Base-by-base conservation (phyloP, 2,113 vertebrate genomes). In the Cavia porcellus region DNA sequence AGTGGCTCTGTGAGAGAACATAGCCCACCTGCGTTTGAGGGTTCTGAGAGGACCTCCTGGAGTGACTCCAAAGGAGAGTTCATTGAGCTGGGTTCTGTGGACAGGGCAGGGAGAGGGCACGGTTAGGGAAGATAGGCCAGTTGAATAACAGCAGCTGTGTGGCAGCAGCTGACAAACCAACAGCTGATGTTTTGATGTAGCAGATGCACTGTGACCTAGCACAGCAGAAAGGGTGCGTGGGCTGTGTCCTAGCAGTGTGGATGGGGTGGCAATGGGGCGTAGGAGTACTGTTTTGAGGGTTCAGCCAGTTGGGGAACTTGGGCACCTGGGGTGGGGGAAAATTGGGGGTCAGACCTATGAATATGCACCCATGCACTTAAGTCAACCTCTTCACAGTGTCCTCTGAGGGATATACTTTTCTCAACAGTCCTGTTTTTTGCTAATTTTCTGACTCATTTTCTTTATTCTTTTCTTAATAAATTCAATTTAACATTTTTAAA, bases 401-500 rank as follows among this genome's bases (percentile, higher is more conserved):
- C 24, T 13, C 32, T 77, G 50, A 90, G 25, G 10, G 30, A 30
- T 42, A 72, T n/a, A 47, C 9, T 80, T 92, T 89, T 64, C 91
- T 50, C 9, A n/a, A 7, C 68, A 50, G 9, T 66, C 10, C 94
- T 84, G 32, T 59, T 89, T 92, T 88, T 74, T 9, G 11, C 25
- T 24, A 86, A 55, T 74, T 85, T 7, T 17, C 38, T 74, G 19
- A 52, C 11, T 57, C 57, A 30, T 57, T 82, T 38, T 92, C 70
- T 35, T 91, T 61, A 55, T 83, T 14, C 89, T 95, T 86, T 62
- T 11, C 3, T 89, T 89, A 75, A 91, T 64, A 79, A 62, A 90
- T 77, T 91, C 57, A 84, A 75, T 47, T 52, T 86, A 50, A 90
- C 28, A 72, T 64, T 87, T 96, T 79, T 6, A 30, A 81, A 79